These are phyloP conservation scores for Centrocercus urophasianus DNA, from an alignment of 2,113 vertebrate genomes.

Conservation along the genomic window DNA sequence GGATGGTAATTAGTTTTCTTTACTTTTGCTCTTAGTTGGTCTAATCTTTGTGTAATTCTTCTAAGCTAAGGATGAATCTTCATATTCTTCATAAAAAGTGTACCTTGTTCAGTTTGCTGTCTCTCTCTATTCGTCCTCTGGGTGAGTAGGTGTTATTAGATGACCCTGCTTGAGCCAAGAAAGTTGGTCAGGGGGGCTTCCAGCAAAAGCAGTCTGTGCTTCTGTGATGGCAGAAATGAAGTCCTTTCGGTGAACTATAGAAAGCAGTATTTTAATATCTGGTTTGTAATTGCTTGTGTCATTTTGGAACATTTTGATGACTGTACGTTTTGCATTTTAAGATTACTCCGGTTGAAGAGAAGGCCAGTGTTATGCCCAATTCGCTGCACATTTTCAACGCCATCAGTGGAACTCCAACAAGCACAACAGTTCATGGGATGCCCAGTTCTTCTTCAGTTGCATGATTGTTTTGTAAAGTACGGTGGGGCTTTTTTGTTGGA, in stretches of 20 bases:
- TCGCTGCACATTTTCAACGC: constrained; percentile 98
- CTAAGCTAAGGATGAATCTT: background rate
- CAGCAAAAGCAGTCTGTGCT: background rate
- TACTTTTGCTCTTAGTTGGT: constrained; percentile 50
- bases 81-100: background rate
- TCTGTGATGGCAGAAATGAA: background rate
- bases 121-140: background rate
- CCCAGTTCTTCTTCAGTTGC: constrained; percentile 94
- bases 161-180: background rate
- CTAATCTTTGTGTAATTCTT: background rate
- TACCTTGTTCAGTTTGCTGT: background rate
- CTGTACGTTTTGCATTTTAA: constrained; percentile 62
- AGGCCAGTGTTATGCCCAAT: constrained; percentile 88
- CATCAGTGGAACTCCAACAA: constrained; percentile 96
- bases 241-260: background rate
- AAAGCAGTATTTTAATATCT: background rate
- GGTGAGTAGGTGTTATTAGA: background rate
- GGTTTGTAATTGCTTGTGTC: background rate
- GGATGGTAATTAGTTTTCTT: constrained; percentile 91
- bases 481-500: background rate
- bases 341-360: constrained; percentile 94
- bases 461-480: constrained; percentile 75
- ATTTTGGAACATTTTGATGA: background rate
- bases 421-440: constrained; percentile 92
- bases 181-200: background rate